Conservation (phyloP, 1,140 invertebrate species). For the Metaphire vulgaris region DNA sequence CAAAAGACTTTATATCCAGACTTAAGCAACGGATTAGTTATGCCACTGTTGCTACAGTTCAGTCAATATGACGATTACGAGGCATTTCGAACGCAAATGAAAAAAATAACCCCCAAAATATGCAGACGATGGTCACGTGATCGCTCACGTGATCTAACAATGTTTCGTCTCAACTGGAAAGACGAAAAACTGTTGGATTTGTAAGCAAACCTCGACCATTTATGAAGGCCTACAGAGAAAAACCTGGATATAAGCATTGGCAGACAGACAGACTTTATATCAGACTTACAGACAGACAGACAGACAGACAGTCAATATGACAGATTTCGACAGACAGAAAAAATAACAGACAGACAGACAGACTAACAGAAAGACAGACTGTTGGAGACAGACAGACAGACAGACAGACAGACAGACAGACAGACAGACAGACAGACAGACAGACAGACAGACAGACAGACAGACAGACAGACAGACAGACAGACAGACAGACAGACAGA, state of each 20-base stretch:
- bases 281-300: too few relatives aligned
- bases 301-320: too few relatives aligned
- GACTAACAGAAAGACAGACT: too few relatives aligned
- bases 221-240: too few relatives aligned
- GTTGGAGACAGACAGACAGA: neutral
- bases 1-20: too few relatives aligned
- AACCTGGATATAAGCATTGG: too few relatives aligned
- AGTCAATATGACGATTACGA: neutral
- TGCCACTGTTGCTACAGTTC: neutral
- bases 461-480: slow-evolving; percentile 12
- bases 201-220: neutral
- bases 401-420: slow-evolving; percentile 9
- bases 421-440: slow-evolving; percentile 3
- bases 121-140: neutral
- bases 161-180: neutral
- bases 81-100: neutral
- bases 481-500: slow-evolving; percentile 15
- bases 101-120: neutral
- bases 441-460: slow-evolving; percentile 5
- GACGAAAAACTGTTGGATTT: neutral
- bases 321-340: neutral
- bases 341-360: too few relatives aligned
- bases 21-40: too few relatives aligned
- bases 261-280: too few relatives aligned
- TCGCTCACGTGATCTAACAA: neutral